Conservation (phyloP, 1,140 invertebrate genomes). For the Drosophila littoralis region DNA sequence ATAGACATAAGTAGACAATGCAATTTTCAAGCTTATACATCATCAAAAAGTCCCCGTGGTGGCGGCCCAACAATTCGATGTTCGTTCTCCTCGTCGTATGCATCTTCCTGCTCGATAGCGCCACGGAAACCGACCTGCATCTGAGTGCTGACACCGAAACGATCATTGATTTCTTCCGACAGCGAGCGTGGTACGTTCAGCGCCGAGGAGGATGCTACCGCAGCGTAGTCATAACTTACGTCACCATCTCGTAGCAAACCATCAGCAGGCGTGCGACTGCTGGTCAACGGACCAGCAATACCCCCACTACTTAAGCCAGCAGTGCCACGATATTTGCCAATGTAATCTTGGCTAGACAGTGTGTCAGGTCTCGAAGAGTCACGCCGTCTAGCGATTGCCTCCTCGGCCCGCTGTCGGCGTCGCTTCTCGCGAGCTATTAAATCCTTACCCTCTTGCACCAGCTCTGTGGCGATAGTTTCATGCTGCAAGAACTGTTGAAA, state of each 20-base stretch:
- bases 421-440: constrained; percentile 95
- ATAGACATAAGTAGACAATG: constrained; percentile 26
- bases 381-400: constrained; percentile 89
- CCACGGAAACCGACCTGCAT: constrained; percentile 82
- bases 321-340: constrained; percentile 85
- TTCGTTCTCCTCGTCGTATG: constrained; percentile 83
- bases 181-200: constrained; percentile 82
- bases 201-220: constrained; percentile 60
- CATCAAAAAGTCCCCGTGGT: constrained; percentile 93
- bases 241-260: constrained; percentile 84
- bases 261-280: constrained; percentile 65
- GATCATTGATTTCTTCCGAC: constrained; percentile 86
- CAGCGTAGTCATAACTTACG: constrained; percentile 58
- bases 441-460: constrained; percentile 96
- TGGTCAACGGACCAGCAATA: constrained; percentile 6
- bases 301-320: constrained; percentile 68
- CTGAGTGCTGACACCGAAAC: constrained; percentile 87
- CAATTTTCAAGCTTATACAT: constrained; percentile 86
- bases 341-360: constrained; percentile 83
- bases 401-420: constrained; percentile 91
- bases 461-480: constrained; percentile 95
- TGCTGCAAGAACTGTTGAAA: constrained; percentile 98
- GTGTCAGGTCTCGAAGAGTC: constrained; percentile 88
- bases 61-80: constrained; percentile 87
- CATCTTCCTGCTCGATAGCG: constrained; percentile 78